phyloP scores from a whole-genome alignment of 64 coral and sea anemone species.

The Cladopsammia gracilis region DNA sequence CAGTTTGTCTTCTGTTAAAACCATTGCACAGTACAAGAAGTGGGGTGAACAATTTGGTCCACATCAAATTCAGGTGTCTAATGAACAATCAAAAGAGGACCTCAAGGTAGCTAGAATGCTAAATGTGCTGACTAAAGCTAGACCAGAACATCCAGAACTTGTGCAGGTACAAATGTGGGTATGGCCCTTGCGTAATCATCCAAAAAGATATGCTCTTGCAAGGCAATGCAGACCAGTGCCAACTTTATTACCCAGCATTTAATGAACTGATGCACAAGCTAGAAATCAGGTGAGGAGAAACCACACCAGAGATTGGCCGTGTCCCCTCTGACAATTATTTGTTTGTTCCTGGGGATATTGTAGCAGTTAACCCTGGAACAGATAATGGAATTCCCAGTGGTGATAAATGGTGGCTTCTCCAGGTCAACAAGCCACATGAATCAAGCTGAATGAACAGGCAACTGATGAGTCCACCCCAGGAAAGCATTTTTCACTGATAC shows the following conservation, averaged over 20 bases:
- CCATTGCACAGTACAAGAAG: slow-evolving; percentile 28
- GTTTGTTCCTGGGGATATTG: slow-evolving; percentile 83
- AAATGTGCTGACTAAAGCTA: slow-evolving; percentile 64
- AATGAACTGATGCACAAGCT: slow-evolving; percentile 59
- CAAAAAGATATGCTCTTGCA: slow-evolving; percentile 72
- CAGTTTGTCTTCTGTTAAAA: slow-evolving; percentile 33
- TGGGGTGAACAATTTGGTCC: slow-evolving; percentile 20
- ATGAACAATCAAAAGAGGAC: slow-evolving; percentile 42
- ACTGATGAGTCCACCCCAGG: neutral
- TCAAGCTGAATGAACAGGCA: slow-evolving; percentile 67
- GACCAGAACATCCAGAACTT: slow-evolving; percentile 48
- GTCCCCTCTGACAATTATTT: slow-evolving; percentile 35
- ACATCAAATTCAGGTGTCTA: neutral
- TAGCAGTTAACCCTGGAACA: slow-evolving; percentile 73
- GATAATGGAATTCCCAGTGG: slow-evolving; percentile 72
- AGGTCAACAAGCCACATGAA: slow-evolving; percentile 62
- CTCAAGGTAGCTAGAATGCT: slow-evolving; percentile 60
- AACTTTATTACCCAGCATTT: slow-evolving; percentile 62
- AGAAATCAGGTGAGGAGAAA: slow-evolving; percentile 44
- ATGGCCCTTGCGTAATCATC: slow-evolving; percentile 68
- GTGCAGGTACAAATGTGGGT: neutral
- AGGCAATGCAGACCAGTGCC: neutral
- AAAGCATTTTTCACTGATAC: slow-evolving; percentile 53
- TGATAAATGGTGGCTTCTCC: slow-evolving; percentile 80
- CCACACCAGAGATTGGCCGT: slow-evolving; percentile 9